Base-by-base conservation (phyloP, 2,113 vertebrate species). In the Morone chrysops region DNA sequence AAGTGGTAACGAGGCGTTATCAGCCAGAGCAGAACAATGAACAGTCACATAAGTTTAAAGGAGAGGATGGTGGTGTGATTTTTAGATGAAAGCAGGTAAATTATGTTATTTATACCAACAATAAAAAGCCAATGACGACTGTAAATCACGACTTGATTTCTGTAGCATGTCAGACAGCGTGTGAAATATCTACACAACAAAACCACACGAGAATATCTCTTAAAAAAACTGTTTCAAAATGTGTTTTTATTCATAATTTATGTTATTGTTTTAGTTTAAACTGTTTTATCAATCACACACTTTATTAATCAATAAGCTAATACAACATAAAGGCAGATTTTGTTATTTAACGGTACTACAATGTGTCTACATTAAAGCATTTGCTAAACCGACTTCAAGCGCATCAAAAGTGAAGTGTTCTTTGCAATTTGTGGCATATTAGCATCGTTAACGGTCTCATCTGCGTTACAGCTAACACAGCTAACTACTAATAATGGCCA, bases 1-100 rank as follows among this genome's bases (percentile, higher is more conserved):
- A 36, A 86, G 83, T 77, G 63, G 65, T 86, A 88, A 90, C 72
- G 81, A 92, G 81, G 84, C 80, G 48, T 82, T 77, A 66, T 47
- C 78, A 85, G 82, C 77, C 67, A 18, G 4, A 76, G 54, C 68
- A 72, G 80, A 85, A 88, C 84, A 88, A 90, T 81, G 79, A 86
- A 50, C 70, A 1, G 57, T 40, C 72, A 63, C 73, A 81, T 25
- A 48, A 78, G 47, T 60, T 18, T 31, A 8, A 14, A 41, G 31
- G 59, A 60, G 57, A 79, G 71, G 36, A 53, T 13, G 36, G 43
- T 1, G 17, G 25, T 14, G 38, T 74, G 72, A 78, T 80, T 80
- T 54, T 53, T 20, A 50, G 45, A 66, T 41, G 80, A 75, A 72
- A 74, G 67, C 12, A 41, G 53, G 48, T 73, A 81, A 85, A 78